Conservation (phyloP, 1,140 invertebrate species). For the Rhagoletis pomonella region DNA sequence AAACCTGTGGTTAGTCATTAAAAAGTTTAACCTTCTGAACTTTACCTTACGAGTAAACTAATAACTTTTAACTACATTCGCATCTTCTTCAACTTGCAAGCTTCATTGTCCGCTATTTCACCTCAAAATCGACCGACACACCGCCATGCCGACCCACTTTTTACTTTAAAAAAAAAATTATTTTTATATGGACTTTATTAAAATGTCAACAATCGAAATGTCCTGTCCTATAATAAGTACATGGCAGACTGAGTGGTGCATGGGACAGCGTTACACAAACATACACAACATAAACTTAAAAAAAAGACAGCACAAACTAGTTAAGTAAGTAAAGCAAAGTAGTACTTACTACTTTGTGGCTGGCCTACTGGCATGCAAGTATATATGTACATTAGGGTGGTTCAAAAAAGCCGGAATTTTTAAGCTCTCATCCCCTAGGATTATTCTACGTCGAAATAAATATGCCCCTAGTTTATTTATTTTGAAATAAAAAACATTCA, state of each 20-base stretch:
- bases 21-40: neutral
- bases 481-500: no score
- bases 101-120: neutral
- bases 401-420: no score
- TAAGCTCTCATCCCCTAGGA: no score
- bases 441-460: no score
- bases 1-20: neutral
- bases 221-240: neutral
- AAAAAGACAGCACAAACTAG: neutral
- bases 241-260: neutral
- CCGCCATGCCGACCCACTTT: neutral
- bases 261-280: neutral
- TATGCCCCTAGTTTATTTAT: no score
- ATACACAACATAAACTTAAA: neutral
- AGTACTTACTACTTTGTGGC: neutral
- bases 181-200: slow-evolving; percentile 28
- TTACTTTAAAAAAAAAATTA: neutral
- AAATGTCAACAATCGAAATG: slow-evolving; percentile 41
- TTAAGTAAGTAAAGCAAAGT: slow-evolving; percentile 31
- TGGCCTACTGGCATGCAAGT: neutral
- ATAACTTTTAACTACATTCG: neutral
- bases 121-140: neutral
- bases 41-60: no score
- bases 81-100: neutral
- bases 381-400: no score